These are phyloP conservation scores for Chiroxiphia lanceolata DNA, from an alignment of 2,797 vertebrate genomes.

Conservation along the genomic window DNA sequence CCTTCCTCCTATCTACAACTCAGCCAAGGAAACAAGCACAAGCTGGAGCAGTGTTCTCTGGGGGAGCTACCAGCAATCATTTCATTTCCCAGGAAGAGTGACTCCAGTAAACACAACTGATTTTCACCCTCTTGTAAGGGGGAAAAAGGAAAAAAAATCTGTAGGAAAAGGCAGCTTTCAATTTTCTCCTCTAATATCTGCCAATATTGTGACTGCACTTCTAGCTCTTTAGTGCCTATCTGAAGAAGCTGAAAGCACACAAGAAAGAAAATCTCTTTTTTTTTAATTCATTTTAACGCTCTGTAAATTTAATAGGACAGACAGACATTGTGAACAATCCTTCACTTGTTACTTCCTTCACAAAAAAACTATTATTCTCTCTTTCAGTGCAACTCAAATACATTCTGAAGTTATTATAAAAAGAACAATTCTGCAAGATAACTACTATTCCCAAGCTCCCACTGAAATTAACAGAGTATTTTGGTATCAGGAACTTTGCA, in stretches of 20 bases:
- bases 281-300: neutral
- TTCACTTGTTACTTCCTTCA: neutral
- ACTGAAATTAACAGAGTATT: neutral
- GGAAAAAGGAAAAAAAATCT: neutral
- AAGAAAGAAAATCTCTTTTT: neutral
- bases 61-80: neutral
- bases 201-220: neutral
- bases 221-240: neutral
- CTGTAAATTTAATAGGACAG: neutral
- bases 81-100: neutral
- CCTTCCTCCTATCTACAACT: neutral
- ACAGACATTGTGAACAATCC: neutral
- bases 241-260: neutral
- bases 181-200: neutral
- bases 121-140: neutral
- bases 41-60: neutral
- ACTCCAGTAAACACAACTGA: neutral
- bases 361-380: neutral
- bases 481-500: neutral
- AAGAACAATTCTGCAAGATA: neutral
- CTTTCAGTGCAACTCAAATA: neutral
- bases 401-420: neutral
- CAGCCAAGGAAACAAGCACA: neutral
- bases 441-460: neutral
- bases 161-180: neutral